Conservation (phyloP, 2,797 vertebrate species). For the Enteromius paludinosus region DNA sequence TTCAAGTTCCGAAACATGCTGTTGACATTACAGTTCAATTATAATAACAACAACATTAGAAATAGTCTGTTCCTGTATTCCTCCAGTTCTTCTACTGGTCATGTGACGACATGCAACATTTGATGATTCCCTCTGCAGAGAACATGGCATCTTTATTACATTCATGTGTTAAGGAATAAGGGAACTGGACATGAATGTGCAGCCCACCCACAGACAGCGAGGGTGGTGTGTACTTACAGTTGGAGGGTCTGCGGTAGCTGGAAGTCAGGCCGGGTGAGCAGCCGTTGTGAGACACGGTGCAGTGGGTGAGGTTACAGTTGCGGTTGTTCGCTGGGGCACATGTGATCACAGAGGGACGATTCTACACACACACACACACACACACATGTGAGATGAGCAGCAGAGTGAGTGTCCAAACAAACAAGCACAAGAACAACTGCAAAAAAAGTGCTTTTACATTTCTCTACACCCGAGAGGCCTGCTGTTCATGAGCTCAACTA, state of each 20-base stretch:
- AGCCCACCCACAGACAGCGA: background rate
- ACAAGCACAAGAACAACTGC: background rate
- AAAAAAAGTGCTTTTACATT: background rate
- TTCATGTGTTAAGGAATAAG: background rate
- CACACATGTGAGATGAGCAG: background rate
- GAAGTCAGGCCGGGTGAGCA: constrained; percentile 78
- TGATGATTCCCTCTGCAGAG: background rate
- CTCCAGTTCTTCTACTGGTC: background rate
- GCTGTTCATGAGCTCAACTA: background rate
- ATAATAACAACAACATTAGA: background rate
- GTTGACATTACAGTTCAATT: background rate
- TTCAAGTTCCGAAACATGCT: background rate
- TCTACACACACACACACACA: constrained; percentile 74
- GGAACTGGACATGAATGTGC: background rate
- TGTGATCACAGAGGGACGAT: constrained; percentile 97
- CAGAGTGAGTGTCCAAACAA: background rate
- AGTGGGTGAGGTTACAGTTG: constrained; percentile 96
- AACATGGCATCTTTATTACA: background rate
- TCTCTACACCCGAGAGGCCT: background rate
- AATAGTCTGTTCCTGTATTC: background rate
- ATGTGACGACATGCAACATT: background rate
- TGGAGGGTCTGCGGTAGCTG: constrained; percentile 87
- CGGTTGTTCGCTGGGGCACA: constrained; percentile 93
- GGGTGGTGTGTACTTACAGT: constrained; percentile 81
- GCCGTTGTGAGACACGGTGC: constrained; percentile 90